phyloP scores from a whole-genome alignment of 2,113 vertebrate species.

The Cyphomyrus plagiostoma region DNA sequence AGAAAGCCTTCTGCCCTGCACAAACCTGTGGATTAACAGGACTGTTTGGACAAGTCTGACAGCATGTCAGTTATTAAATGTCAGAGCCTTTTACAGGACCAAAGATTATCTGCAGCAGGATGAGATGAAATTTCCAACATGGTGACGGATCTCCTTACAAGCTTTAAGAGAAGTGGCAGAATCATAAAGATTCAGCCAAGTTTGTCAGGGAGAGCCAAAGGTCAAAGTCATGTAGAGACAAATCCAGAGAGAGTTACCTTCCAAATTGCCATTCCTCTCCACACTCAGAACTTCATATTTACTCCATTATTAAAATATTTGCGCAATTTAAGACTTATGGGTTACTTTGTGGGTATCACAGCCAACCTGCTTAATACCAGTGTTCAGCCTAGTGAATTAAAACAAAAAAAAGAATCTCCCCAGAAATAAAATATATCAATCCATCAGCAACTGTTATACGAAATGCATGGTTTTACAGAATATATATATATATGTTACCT shows the following conservation, averaged over 20 bases:
- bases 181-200: not conserved
- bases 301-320: not conserved
- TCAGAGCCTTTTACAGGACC: not conserved
- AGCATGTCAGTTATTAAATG: not conserved
- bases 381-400: not conserved
- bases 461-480: not conserved
- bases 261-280: not conserved
- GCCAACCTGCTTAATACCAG: not conserved
- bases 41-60: not conserved
- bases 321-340: not conserved
- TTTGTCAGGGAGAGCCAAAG: not conserved
- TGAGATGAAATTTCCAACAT: not conserved
- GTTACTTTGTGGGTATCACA: not conserved
- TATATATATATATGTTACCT: slow-evolving; percentile 3
- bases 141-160: not conserved
- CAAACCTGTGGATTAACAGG: not conserved
- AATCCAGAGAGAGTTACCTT: not conserved
- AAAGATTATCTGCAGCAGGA: not conserved
- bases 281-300: not conserved
- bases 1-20: not conserved
- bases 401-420: not conserved
- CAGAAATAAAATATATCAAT: not conserved
- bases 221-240: not conserved
- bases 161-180: not conserved
- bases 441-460: not conserved